Evolutionary conservation across 2,797 vertebrate species (phyloP), one percentile per base, ranked within the genome.

Genomic region (Cuculus canorus): DNA sequence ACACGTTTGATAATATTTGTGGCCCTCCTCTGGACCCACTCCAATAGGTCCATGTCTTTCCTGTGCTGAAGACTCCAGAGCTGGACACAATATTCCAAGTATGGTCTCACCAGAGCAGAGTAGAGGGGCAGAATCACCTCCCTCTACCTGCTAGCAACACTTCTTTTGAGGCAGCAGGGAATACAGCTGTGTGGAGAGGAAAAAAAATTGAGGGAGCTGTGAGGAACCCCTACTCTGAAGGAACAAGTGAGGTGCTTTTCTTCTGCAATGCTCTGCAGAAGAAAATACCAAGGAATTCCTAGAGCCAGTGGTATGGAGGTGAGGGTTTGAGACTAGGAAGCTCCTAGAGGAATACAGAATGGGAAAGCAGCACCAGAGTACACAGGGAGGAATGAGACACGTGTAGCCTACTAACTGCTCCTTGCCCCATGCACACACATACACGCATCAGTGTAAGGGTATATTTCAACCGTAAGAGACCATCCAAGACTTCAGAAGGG

Each of bases 361-460:
- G 17, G 3, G 4, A 59, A 79, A 48, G 37, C 27, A 71, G 41
- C 24, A 35, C 18, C 41, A 50, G 57, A 75, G 32, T 28, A 65
- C 4, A 3, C 6, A 14, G 17, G 41, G 35, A 79, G 18, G 18
- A 86, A 64, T 8, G 8, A 79, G n/a, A 32, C 1, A 0, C 7
- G 12, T 30, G 28, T 15, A 37, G 56, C 52, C 39, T 50, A 50
- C 61, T 17, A 18, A 56, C 2, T 75, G 19, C 12, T 13, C 60
- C n/a, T 7, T 39, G 28, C 28, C 25, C 32, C 4, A 1, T 2
- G 1, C 10, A 2, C 33, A 6, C 16, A 16, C 41, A 6, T 5
- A 32, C 19, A 11, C 5, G 9, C 4, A 2, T 8, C 30, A 70
- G 18, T 12, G 17, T 52, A 75, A 76, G 47, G 39, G 19, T n/a